These are phyloP conservation scores for Epinephelus cyanopodus DNA, from an alignment of 2,113 vertebrate genomes.

Conservation along the genomic window DNA sequence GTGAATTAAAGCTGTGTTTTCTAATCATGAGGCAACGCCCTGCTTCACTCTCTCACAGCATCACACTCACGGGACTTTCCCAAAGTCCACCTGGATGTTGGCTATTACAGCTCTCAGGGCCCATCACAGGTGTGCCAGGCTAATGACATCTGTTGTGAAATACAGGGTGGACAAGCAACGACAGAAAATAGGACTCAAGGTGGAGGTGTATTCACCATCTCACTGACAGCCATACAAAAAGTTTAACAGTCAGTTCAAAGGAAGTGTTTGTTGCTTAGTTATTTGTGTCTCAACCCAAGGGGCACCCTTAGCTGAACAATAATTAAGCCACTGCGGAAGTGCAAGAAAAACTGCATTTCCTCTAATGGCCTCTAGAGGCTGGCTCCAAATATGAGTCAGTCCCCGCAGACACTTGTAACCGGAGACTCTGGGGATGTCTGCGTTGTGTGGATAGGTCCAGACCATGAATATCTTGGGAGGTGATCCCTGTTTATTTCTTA, in stretches of 20 bases:
- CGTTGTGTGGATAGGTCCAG: too few relatives aligned
- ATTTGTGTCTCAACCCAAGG: background rate
- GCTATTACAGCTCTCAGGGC: background rate
- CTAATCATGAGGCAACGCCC: conserved; percentile 14
- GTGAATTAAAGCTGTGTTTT: background rate
- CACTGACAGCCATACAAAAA: background rate
- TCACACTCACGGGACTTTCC: background rate
- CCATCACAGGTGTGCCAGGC: background rate
- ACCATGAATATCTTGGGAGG: too few relatives aligned
- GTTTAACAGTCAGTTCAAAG: background rate
- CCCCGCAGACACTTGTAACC: too few relatives aligned
- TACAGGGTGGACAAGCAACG: background rate
- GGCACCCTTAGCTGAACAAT: too few relatives aligned
- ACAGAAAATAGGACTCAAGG: background rate
- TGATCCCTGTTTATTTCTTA: too few relatives aligned
- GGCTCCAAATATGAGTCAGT: too few relatives aligned
- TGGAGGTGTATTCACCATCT: background rate
- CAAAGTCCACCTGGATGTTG: background rate
- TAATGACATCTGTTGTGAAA: background rate
- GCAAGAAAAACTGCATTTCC: too few relatives aligned
- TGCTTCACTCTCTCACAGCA: background rate
- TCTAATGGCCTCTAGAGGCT: too few relatives aligned
- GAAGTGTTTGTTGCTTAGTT: background rate
- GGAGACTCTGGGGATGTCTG: too few relatives aligned
- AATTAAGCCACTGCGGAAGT: too few relatives aligned